These are phyloP conservation scores for Globodera ellingtonae DNA, from an alignment of 1,140 invertebrate genomes.

Conservation along the genomic window DNA sequence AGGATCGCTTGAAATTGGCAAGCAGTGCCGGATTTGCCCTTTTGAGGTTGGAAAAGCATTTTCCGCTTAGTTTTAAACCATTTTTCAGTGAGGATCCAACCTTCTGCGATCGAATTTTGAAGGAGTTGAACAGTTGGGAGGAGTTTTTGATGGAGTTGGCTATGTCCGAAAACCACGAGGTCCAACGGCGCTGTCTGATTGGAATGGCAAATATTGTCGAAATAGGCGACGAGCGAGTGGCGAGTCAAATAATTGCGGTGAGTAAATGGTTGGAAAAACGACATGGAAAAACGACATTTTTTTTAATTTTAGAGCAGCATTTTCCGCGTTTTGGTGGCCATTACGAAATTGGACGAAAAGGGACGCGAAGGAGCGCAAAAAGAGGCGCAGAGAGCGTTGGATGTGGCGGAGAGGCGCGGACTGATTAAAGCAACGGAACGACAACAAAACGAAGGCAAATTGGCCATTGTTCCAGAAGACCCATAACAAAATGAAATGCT, in stretches of 20 bases:
- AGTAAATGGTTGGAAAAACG: slow-evolving; percentile 21
- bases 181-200: slow-evolving; percentile 62
- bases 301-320: slow-evolving; percentile 56
- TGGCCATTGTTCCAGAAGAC: not conserved
- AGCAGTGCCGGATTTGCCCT: slow-evolving; percentile 61
- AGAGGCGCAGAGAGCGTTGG: slow-evolving; percentile 56
- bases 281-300: not conserved
- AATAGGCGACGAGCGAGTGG: slow-evolving; percentile 49
- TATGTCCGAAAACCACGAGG: slow-evolving; percentile 45
- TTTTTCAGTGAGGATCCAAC: slow-evolving; percentile 37
- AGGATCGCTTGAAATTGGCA: slow-evolving; percentile 55
- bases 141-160: slow-evolving; percentile 49
- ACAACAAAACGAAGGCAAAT: slow-evolving; percentile 32
- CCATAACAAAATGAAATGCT: not conserved
- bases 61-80: slow-evolving; percentile 36
- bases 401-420: slow-evolving; percentile 53
- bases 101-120: slow-evolving; percentile 34
- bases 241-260: slow-evolving; percentile 58
- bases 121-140: slow-evolving; percentile 37
- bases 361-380: slow-evolving; percentile 50
- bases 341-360: slow-evolving; percentile 56
- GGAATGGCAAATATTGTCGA: slow-evolving; percentile 62
- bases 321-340: slow-evolving; percentile 60
- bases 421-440: slow-evolving; percentile 62
- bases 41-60: slow-evolving; percentile 47